phyloP scores from a whole-genome alignment of 2,113 vertebrate genomes.

The Alexandromys fortis region DNA sequence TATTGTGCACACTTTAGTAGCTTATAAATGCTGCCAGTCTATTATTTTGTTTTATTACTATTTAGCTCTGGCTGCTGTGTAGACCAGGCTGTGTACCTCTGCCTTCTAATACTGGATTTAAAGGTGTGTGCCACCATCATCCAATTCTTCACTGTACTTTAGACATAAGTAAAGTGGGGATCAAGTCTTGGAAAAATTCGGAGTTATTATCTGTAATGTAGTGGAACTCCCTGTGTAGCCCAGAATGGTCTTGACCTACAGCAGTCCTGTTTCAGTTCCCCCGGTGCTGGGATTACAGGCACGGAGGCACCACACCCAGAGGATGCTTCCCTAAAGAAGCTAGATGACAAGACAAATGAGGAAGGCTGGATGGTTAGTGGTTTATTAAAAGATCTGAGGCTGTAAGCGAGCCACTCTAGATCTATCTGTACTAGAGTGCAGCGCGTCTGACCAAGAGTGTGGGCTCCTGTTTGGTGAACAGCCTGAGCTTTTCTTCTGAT shows the following conservation, averaged over 20 bases:
- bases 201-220: neutral
- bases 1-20: constrained; percentile 4
- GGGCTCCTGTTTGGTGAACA: neutral
- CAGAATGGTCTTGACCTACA: neutral
- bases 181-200: neutral
- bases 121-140: neutral
- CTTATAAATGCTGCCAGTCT: neutral
- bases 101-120: neutral
- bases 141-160: neutral
- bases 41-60: neutral
- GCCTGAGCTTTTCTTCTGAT: neutral
- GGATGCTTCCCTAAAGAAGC: constrained; percentile 16
- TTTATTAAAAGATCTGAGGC: neutral
- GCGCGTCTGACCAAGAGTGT: neutral
- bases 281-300: neutral
- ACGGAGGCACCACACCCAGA: neutral
- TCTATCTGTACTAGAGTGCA: neutral
- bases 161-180: neutral
- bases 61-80: neutral
- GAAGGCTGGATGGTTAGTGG: neutral
- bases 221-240: neutral
- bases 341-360: neutral
- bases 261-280: neutral
- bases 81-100: neutral
- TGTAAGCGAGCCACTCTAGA: constrained; percentile 18